These are phyloP conservation scores for Avahi laniger DNA, from an alignment of 2,797 vertebrate genomes.

Conservation along the genomic window DNA sequence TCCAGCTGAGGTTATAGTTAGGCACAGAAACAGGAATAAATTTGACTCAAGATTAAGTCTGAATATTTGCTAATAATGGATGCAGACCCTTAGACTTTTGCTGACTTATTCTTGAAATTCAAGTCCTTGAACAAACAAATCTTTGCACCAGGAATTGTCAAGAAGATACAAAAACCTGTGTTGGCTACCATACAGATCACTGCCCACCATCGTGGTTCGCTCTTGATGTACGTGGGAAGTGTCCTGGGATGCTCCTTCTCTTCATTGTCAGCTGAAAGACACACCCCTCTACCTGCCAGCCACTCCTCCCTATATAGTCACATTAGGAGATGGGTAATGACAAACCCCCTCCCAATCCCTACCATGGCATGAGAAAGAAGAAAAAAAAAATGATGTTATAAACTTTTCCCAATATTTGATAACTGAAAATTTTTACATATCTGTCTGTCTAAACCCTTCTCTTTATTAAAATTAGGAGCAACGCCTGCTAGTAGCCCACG, in stretches of 20 bases:
- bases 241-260: background rate
- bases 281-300: accelerated
- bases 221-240: background rate
- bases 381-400: background rate
- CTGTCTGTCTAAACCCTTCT: background rate
- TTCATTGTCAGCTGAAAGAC: background rate
- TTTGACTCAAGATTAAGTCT: background rate
- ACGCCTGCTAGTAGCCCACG: background rate
- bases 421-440: background rate
- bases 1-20: background rate
- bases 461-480: slow-evolving; percentile 20
- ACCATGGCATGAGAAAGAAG: background rate
- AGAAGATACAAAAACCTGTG: background rate
- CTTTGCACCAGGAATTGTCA: background rate
- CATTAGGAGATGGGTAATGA: background rate
- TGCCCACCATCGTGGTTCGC: accelerated
- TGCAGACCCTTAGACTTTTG: background rate
- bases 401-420: background rate
- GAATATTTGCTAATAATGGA: background rate
- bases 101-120: background rate
- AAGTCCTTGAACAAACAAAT: background rate
- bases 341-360: background rate
- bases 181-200: background rate
- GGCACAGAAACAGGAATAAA: background rate
- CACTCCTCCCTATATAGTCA: background rate